Percentiles rank a stretch among this genome's conserved stretches.
phyloP scores from a whole-genome alignment of 2,888 invertebrate genomes.

The Habroteleia sp. region DNA sequence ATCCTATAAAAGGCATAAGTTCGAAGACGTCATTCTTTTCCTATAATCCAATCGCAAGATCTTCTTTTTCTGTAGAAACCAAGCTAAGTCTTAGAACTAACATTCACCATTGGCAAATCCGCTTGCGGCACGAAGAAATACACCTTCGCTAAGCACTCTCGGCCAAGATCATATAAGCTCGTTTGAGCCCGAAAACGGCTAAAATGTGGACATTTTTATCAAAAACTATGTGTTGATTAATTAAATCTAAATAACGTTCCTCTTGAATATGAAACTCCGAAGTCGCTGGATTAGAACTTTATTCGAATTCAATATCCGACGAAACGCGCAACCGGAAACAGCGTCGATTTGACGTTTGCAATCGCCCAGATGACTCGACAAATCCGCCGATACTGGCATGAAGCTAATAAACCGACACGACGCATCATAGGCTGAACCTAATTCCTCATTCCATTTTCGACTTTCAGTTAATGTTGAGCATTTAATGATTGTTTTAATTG shows the following conservation, averaged over 20 bases:
- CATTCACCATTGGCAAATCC: no score
- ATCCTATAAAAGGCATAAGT: no score
- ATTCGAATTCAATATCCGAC: constrained; percentile 59
- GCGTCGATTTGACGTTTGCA: constrained; percentile 48
- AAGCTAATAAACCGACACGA: constrained; percentile 35
- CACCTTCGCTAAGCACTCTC: no score
- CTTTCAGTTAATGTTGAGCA: neutral
- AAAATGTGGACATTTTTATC: no score
- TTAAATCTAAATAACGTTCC: constrained; percentile 32
- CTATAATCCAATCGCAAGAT: no score
- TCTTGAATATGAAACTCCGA: constrained; percentile 32
- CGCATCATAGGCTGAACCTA: constrained; percentile 22
- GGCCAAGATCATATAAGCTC: no score
- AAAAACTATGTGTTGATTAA: no score
- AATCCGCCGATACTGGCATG: constrained; percentile 33
- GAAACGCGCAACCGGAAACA: constrained; percentile 48
- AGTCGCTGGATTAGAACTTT: constrained; percentile 40
- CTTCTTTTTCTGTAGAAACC: no score
- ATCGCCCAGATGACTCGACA: constrained; percentile 30
- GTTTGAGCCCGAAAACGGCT: no score
- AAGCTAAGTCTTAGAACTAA: no score
- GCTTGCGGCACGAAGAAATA: no score
- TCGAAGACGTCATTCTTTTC: no score
- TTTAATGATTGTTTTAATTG: neutral
- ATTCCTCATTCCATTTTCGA: constrained; percentile 32